phyloP scores from a whole-genome alignment of 2,113 vertebrate species.

The Dromas ardeola region DNA sequence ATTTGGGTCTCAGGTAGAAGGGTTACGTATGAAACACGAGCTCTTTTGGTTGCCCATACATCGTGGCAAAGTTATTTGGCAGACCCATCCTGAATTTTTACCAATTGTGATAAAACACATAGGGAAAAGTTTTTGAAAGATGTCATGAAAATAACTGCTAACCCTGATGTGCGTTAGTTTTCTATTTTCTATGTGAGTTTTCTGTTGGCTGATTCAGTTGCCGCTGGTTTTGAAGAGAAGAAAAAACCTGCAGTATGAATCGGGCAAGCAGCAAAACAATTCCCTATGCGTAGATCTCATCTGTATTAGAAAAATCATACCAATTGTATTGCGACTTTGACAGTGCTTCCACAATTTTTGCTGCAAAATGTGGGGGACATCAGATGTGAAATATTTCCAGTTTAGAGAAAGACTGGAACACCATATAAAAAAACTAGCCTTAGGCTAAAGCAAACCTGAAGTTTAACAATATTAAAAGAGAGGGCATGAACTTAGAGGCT shows the following conservation, averaged over 20 bases:
- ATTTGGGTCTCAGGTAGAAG: not conserved
- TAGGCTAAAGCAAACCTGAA: not conserved
- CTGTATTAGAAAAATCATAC: not conserved
- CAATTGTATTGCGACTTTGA: not conserved
- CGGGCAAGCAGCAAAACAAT: not conserved
- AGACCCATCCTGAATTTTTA: not conserved
- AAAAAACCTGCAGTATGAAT: not conserved
- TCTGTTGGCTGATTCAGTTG: not conserved
- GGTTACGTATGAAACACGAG: not conserved
- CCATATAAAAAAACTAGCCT: not conserved
- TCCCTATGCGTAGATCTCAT: not conserved
- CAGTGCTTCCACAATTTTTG: not conserved
- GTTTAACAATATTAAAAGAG: not conserved
- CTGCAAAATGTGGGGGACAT: not conserved
- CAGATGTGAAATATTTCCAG: not conserved
- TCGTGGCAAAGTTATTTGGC: not conserved
- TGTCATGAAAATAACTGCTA: not conserved
- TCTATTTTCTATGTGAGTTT: too few species aligned
- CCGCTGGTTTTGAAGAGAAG: not conserved
- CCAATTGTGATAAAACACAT: not conserved
- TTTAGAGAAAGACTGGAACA: not conserved
- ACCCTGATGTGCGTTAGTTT: not conserved
- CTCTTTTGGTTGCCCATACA: not conserved
- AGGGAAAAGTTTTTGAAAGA: not conserved
- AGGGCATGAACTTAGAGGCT: not conserved